Evolutionary conservation across 2,888 invertebrate genomes (phyloP), one percentile per base, ranked within the genome.

Genomic region (Perizoma flavofasciatum): DNA sequence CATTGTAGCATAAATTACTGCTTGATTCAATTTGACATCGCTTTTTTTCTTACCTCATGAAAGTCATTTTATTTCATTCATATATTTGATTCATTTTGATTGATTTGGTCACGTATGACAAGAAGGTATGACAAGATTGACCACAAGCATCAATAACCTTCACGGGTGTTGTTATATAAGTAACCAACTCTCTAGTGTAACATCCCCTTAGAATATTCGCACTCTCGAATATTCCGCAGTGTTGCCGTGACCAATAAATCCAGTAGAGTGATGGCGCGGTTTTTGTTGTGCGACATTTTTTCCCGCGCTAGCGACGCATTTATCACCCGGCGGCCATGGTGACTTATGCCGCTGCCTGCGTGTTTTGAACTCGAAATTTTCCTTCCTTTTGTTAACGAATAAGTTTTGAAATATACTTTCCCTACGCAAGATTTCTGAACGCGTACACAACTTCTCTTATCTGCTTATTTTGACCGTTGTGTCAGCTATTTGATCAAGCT

Each of bases 251-350:
- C 83, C 84, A 83, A 91, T 92, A 92, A 91, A 90, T 92, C 84
- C 75, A 77, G 70, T 70, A 78, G 89, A 89, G 86, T 90, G 91
- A 92, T 89, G 88, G 82, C 80, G 81, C 70, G 77, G 79, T 89
- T 91, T 90, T 88, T 88, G 85, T 83, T 78, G 79, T 72, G 81
- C 85, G 90, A 90, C 90, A 91, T 90, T 91, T 92, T 90, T 92
- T 92, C 90, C 89, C 89, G 90, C 90, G 88, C 89, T 88, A 87
- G 87, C 80, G 72, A 73, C 77, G 75, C 85, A 89, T 91, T 86
- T 89, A 90, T 92, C 90, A 90, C 86, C 68, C 61, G 69, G 65
- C 58, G 47, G 58, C 67, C 73, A 64, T 77, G 79, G 86, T 87
- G 86, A 88, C 88, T 88, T 88, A 87, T 86, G 85, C 81, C 77